Base-by-base conservation (phyloP, 2,797 vertebrate species). In the Rachycentron canadum region DNA sequence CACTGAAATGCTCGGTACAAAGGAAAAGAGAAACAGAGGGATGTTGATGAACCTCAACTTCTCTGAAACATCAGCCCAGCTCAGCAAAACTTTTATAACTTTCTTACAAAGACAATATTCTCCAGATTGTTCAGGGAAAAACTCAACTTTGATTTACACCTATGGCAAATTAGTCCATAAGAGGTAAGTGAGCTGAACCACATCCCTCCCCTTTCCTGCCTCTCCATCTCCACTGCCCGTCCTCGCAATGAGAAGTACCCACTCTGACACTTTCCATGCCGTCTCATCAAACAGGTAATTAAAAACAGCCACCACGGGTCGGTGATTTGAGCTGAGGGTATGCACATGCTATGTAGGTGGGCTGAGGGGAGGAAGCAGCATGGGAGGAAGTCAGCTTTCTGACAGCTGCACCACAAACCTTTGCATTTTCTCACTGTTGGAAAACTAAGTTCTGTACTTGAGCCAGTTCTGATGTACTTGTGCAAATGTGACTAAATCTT, bases 251-350 rank as follows among this genome's bases (percentile, higher is more conserved):
- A 80, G 69, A 85, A 82, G 73, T 41, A 38, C 62, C 72, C 32
- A 21, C 65, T 82, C 73, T 52, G 75, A 86, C 78, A 86, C 78
- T 89, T 87, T 91, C 80, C 85, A 83, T 65, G 76, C 67, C 2
- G 72, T 75, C 83, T 87, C 89, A 87, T 92, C 85, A 91, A 45
- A 71, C 78, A 75, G 72, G 70, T 92, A 79, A 91, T 92, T 91
- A 91, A 84, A 89, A 89, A 32, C 89, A 89, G 85, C 71, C 73
- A 82, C 78, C 38, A 56, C 26, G 55, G 78, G 61, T 60, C 34
- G 38, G 63, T 69, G 71, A 75, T 79, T 78, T 68, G 34, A 71
- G 79, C 68, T 68, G 58, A 85, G n/a, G 82, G 76, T 79, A 81
- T 79, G 74, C 73, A 58, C 50, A 73, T 73, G 69, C 86, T 12